These are phyloP conservation scores for Phymorhynchus buccinoides DNA, from an alignment of 1,140 invertebrate species.

Conservation along the genomic window DNA sequence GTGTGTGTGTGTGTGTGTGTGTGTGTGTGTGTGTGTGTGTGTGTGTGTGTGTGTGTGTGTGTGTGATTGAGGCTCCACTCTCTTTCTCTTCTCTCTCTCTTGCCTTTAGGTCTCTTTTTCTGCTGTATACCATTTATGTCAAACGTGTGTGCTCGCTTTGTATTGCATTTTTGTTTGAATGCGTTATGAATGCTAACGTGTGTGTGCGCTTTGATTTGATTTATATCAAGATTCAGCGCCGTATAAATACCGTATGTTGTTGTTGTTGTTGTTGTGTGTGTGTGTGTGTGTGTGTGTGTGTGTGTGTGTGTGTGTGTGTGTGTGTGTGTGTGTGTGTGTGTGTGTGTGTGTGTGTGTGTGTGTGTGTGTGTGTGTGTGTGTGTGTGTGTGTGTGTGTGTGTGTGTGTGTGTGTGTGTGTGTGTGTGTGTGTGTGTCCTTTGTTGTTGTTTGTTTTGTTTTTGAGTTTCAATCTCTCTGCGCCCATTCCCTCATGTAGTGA, in stretches of 20 bases:
- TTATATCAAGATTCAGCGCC: no score
- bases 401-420: background rate
- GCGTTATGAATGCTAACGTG: background rate
- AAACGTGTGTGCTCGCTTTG: no score
- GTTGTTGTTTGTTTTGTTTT: background rate
- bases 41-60: background rate
- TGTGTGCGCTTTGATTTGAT: no score
- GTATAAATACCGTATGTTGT: no score
- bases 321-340: constrained; percentile 7
- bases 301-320: background rate
- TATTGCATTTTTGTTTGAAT: background rate
- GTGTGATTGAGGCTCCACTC: no score
- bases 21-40: background rate
- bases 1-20: constrained; percentile 2
- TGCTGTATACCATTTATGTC: no score
- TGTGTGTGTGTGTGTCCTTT: background rate
- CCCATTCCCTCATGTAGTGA: no score
- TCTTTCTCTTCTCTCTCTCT: no score
- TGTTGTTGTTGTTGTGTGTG: no score
- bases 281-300: background rate
- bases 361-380: background rate
- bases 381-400: background rate
- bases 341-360: background rate
- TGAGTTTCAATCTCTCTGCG: background rate
- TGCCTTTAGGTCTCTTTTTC: no score